Base-by-base conservation (phyloP, 1,140 invertebrate genomes). In the Pseudomyrmex concolor region DNA sequence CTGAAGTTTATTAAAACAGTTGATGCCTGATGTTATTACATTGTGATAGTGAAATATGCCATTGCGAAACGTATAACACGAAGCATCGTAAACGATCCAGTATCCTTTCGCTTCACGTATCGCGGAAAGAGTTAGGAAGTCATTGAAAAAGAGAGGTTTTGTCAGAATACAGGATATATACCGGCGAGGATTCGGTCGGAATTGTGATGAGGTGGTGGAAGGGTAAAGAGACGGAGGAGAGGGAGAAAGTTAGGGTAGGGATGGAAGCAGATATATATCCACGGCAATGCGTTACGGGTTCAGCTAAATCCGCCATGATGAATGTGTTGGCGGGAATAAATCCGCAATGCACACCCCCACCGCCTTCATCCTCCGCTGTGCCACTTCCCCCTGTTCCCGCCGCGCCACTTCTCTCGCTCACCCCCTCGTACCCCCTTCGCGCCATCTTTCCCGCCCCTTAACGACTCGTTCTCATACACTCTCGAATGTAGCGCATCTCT, bases 321-420 rank as follows among this genome's bases (percentile, higher is more conserved):
- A 94, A 94, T 94, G 94, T 94, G 93, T 94, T 94, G 93, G 93
- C 93, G 93, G 93, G 94, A 94, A 94, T 94, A 94, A 94, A 94
- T 94, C 94, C 93, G 94, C 93, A 94, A 94, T 94, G 94, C 93
- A 94, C 93, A 94, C 94, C 94, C 93, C 93, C 93, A 91, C 92
- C 68, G 84, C 86, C 90, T 86, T 81, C 86, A 77, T 86, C 91
- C 89, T 86, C 77, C 87, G 66, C 64, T 78, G 66, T 88, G 78
- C 74, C 87, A 81, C 86, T 81, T 74, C 67, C 84, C 57, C 86
- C 86, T 34, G 34, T 86, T 72, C 34, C 67, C 63, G 13, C 86
- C 72, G 15, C 72, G 15, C 62, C 85, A 70, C 83, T 87, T 86
- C 63, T 66, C 85, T 72, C 60, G 66, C 5, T 34, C 34, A 86